Conservation (phyloP, 92 coral and sea anemone species). For the Phymanthus crucifer region DNA sequence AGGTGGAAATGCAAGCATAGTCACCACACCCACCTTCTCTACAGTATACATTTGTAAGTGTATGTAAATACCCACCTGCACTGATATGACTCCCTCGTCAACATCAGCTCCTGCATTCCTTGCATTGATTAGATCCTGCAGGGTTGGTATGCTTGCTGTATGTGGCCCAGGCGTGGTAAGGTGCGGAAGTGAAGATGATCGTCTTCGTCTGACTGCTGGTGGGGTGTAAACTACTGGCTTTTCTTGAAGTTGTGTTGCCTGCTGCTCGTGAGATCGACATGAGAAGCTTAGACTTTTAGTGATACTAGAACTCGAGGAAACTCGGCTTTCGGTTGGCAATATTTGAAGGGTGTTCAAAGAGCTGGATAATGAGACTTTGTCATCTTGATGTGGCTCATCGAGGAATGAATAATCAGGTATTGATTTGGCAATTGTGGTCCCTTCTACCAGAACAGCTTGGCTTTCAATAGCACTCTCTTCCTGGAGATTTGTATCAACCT, state of each 20-base stretch:
- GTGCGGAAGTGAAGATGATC: conserved; percentile 83
- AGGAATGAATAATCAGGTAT: conserved; percentile 22
- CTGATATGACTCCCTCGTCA: conserved; percentile 84
- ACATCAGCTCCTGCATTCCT: conserved; percentile 73
- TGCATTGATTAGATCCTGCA: conserved; percentile 74
- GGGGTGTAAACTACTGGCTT: conserved; percentile 21
- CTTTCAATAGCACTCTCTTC: not conserved
- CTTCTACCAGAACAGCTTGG: not conserved
- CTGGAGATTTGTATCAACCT: not conserved
- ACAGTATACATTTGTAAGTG: not conserved
- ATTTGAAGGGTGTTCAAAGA: conserved; percentile 7
- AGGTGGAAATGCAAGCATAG: too few relatives aligned
- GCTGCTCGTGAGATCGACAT: conserved; percentile 2
- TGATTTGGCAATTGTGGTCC: conserved; percentile 6
- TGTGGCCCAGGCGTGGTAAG: not conserved
- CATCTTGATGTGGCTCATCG: conserved; percentile 4
- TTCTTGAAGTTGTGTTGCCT: not conserved
- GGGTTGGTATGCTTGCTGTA: conserved; percentile 11
- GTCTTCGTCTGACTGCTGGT: conserved; percentile 63
- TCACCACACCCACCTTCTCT: too few relatives aligned
- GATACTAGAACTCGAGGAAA: not conserved
- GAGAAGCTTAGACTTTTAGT: conserved; percentile 34
- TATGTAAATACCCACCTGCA: conserved; percentile 69
- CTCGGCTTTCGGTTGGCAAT: not conserved
- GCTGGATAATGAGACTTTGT: conserved; percentile 6